Evolutionary conservation across 2,888 invertebrate species (phyloP).

Genomic region (Sacculina carcini): DNA sequence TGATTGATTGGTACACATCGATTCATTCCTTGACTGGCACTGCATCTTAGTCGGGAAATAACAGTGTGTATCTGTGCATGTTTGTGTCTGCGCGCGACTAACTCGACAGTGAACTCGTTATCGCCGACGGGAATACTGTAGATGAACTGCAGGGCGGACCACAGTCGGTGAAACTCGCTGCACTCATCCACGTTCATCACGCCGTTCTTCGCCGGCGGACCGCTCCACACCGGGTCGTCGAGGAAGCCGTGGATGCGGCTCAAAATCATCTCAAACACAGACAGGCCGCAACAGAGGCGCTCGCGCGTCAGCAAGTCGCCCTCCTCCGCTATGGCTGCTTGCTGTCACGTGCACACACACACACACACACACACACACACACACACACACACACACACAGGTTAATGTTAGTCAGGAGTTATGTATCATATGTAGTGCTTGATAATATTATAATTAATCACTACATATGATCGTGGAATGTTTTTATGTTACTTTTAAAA

Average conservation of each 20-base stretch:
- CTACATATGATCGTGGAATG: no score
- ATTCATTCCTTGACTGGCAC: no score
- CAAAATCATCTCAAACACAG: slow-evolving; percentile 78
- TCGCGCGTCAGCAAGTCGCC: slow-evolving; percentile 88
- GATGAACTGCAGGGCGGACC: slow-evolving; percentile 94
- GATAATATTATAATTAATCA: no score
- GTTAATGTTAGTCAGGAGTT: no score
- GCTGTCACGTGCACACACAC: no score
- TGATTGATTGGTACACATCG: no score
- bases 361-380: no score
- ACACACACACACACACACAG: no score
- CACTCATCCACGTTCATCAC: slow-evolving; percentile 92
- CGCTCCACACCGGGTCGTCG: slow-evolving; percentile 71
- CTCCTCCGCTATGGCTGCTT: slow-evolving; percentile 77
- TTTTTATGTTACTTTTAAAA: no score
- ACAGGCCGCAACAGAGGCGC: slow-evolving; percentile 85
- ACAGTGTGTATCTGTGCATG: no score
- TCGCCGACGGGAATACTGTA: slow-evolving; percentile 90
- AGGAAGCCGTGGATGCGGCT: slow-evolving; percentile 60
- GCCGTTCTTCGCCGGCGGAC: slow-evolving; percentile 63
- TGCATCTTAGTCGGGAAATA: no score
- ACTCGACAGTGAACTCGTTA: slow-evolving; percentile 89
- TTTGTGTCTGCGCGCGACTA: slow-evolving; percentile 28
- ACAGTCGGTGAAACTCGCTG: slow-evolving; percentile 80
- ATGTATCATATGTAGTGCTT: no score